Conservation (phyloP, 2,113 vertebrate species). For the Motacilla tschutschensis region DNA sequence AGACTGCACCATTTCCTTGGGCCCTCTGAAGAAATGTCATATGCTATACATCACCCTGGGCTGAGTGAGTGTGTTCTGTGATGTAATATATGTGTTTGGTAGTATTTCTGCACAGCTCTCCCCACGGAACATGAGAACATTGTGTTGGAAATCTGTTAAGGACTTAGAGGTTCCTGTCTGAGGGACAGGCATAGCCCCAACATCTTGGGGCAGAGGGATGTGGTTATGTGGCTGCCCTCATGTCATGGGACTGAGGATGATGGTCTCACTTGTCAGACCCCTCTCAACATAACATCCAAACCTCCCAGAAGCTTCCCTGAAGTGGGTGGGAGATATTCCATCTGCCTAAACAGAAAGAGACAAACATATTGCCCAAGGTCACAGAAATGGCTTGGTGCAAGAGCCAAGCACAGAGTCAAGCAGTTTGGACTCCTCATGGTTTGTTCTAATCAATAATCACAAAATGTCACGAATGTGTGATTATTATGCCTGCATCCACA, state of each 20-base stretch:
- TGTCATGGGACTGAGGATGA: rapidly evolving
- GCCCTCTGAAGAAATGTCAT: neutral
- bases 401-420: neutral
- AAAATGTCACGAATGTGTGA: neutral
- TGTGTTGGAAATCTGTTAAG: neutral
- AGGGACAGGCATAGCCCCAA: rapidly evolving
- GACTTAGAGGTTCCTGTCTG: neutral
- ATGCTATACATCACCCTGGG: neutral
- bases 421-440: neutral
- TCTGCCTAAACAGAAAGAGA: neutral
- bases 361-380: neutral
- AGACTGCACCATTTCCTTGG: neutral
- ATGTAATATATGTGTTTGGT: neutral
- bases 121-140: neutral
- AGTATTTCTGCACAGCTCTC: neutral
- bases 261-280: neutral
- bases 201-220: neutral
- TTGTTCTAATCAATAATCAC: neutral
- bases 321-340: neutral
- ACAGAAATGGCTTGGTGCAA: neutral
- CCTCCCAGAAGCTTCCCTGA: neutral
- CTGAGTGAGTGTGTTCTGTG: neutral
- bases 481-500: neutral
- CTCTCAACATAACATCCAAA: neutral
- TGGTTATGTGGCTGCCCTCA: neutral